Base-by-base conservation (phyloP, 2,113 vertebrate genomes). In the Nycticebus coucang region DNA sequence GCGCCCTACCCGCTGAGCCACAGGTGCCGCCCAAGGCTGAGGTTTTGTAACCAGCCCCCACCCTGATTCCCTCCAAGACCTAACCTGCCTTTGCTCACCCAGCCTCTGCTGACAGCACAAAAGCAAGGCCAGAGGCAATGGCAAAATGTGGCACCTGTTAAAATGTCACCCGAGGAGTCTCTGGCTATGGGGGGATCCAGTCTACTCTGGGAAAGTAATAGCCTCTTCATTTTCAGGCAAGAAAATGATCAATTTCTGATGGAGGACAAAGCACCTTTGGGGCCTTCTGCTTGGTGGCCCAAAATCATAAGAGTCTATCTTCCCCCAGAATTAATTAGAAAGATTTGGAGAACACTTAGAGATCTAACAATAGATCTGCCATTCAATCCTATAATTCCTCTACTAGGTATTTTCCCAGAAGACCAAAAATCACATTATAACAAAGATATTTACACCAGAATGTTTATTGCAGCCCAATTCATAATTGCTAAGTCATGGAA, bases 121-220 rank as follows among this genome's bases (percentile, higher is more conserved):
- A 50, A 50, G 12, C 26, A 50, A 50, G 26, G 2, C 26, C 26
- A 50, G 74, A 8, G 7, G 41, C 13, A 6, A 24, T 50, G 74
- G 26, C 12, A 28, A 24, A 50, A 28, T 0, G n/a, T 21, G 22
- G 11, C 35, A 37, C 71, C 71, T 72, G 35, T 71, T 5, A 37
- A 11, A 13, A 37, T 2, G 26, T 45, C 9, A 1, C 41, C 33
- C 0, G 0, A 12, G 59, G 41, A 74, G 45, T 14, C 28, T n/a
- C 68, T n/a, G 72, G 14, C 57, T 72, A 26, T 53, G 75, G 64
- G 55, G 26, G 26, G n/a, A 53, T 55, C 33, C n/a, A 53, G 68
- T 18, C 8, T 55, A 7, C 64, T 33, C 55, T 19, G 30, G 62
- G 24, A 26, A 64, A 11, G 62, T 9, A 64, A 28, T 11, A 12